Conservation (phyloP, 2,797 vertebrate genomes). For the Phrynocephalus forsythii region DNA sequence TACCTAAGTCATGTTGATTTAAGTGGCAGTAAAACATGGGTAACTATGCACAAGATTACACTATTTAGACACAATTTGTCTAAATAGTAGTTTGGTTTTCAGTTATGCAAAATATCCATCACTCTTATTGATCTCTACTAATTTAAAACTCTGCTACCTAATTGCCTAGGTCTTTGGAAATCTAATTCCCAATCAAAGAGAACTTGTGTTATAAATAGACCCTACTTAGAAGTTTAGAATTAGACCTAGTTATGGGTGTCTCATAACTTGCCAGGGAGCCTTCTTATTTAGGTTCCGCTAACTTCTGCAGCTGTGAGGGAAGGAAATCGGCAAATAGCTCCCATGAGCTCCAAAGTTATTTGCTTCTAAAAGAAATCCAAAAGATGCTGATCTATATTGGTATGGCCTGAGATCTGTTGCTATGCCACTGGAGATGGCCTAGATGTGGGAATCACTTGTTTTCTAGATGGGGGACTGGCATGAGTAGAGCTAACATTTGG, state of each 20-base stretch:
- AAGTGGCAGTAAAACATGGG: slow-evolving; percentile 16
- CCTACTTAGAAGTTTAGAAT: neutral
- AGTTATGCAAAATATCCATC: slow-evolving; percentile 38
- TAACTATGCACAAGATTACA: neutral
- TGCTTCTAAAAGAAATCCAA: neutral
- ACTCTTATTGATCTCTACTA: slow-evolving; percentile 23
- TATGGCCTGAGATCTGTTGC: neutral
- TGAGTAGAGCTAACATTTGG: neutral
- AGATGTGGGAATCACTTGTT: neutral
- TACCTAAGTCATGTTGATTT: slow-evolving; percentile 28
- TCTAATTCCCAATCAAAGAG: slow-evolving; percentile 31
- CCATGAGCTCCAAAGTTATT: neutral
- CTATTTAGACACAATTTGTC: slow-evolving; percentile 13
- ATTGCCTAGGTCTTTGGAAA: slow-evolving; percentile 25
- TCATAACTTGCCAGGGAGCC: neutral
- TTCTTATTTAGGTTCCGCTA: neutral
- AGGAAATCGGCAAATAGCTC: neutral
- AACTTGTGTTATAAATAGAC: slow-evolving; percentile 31
- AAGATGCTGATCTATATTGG: too few relatives aligned
- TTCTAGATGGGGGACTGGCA: neutral
- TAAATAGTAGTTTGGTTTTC: slow-evolving; percentile 31
- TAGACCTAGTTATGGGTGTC: neutral
- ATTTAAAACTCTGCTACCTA: slow-evolving; percentile 30
- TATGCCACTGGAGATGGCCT: neutral
- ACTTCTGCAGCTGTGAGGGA: neutral